phyloP scores from a whole-genome alignment of 2,888 invertebrate species.

The Hirtodrosophila cameraria region DNA sequence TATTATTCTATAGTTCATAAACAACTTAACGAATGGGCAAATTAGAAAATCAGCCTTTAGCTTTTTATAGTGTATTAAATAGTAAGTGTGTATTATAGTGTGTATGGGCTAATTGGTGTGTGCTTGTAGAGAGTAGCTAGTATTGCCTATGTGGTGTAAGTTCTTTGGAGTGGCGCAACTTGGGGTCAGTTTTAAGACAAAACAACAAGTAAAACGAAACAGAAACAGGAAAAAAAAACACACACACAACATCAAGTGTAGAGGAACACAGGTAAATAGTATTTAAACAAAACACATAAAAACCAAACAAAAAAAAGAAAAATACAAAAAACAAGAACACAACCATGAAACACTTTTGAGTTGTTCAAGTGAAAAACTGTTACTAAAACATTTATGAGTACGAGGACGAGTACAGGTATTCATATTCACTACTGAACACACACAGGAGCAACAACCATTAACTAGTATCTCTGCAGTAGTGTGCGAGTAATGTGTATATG shows the following conservation, averaged over 20 bases:
- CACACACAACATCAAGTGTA: slow-evolving; percentile 18
- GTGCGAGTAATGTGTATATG: slow-evolving; percentile 4
- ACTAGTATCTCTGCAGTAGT: slow-evolving; percentile 35
- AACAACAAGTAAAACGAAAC: slow-evolving; percentile 16
- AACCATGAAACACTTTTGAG: slow-evolving; percentile 26
- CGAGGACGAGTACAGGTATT: slow-evolving; percentile 7
- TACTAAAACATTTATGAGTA: slow-evolving; percentile 48
- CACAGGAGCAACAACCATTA: slow-evolving; percentile 42
- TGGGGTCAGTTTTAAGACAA: slow-evolving; percentile 29
- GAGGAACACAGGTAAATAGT: slow-evolving; percentile 22
- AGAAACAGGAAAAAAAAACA: slow-evolving; percentile 7
- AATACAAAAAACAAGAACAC: slow-evolving; percentile 13
- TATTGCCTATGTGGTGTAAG: slow-evolving; percentile 6
- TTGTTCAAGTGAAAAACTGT: slow-evolving; percentile 38
- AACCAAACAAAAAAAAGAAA: no score
- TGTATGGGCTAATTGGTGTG: slow-evolving; percentile 47
- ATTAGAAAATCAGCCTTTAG: no score
- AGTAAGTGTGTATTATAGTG: slow-evolving; percentile 18
- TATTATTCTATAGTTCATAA: no score
- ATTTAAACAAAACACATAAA: no score
- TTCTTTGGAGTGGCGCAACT: slow-evolving; percentile 16
- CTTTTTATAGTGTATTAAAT: no score
- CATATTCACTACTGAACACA: slow-evolving; percentile 41
- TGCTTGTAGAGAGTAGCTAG: slow-evolving; percentile 30
- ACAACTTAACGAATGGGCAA: no score